Evolutionary conservation across 2,888 invertebrate species (phyloP).

Genomic region (Drosophila melanosoma): DNA sequence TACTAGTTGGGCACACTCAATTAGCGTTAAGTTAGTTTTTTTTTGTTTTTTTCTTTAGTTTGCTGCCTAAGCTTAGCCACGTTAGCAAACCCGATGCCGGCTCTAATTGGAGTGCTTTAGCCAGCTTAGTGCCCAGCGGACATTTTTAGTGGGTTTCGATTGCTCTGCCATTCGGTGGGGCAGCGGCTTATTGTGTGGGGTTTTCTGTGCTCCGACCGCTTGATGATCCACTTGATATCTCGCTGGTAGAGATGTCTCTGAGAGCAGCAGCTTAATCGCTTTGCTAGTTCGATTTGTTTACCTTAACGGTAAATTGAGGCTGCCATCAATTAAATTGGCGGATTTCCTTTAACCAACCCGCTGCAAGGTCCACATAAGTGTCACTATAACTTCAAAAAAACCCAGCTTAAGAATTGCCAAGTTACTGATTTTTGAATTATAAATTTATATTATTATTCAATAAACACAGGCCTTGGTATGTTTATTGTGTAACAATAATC

Average conservation of each 20-base stretch:
- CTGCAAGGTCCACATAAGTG: not conserved
- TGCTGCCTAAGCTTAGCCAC: constrained; percentile 15
- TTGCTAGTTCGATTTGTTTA: not conserved
- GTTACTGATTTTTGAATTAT: not conserved
- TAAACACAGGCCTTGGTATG: too few relatives aligned
- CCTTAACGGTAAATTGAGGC: not conserved
- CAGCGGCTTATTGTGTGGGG: not conserved
- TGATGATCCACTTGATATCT: not conserved
- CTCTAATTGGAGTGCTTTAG: constrained; percentile 62
- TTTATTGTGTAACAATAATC: constrained; percentile 2
- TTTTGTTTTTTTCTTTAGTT: constrained; percentile 1
- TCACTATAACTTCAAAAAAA: not conserved
- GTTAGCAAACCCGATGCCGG: constrained; percentile 16
- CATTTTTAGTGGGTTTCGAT: constrained; percentile 49
- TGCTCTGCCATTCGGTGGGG: constrained; percentile 26
- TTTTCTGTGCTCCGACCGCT: not conserved
- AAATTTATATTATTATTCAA: too few relatives aligned
- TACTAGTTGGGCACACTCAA: not conserved
- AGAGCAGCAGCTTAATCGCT: not conserved
- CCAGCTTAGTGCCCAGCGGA: constrained; percentile 48
- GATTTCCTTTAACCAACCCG: not conserved
- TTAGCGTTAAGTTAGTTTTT: not conserved
- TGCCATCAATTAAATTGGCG: not conserved
- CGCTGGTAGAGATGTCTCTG: not conserved
- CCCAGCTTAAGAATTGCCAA: not conserved